Conservation (phyloP, 2,113 vertebrate species). For the Periophthalmus modestus region DNA sequence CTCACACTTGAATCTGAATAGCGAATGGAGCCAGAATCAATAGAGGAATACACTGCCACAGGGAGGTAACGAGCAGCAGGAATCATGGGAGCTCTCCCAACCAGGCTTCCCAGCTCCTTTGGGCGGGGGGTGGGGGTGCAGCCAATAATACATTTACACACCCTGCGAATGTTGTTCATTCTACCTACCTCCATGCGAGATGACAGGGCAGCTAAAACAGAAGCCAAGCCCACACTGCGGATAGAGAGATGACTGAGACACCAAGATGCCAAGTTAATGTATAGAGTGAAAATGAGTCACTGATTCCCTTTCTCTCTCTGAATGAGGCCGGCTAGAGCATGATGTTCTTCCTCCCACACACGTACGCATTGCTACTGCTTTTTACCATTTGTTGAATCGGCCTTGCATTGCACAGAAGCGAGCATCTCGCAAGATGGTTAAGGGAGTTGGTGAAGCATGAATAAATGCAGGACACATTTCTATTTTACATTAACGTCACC, state of each 20-base stretch:
- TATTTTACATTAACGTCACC: background rate
- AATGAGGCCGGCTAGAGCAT: constrained; percentile 6
- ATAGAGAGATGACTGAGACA: background rate
- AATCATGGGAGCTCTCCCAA: constrained; percentile 9
- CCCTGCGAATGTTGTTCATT: constrained; percentile 11
- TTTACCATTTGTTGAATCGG: background rate
- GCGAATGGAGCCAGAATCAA: constrained; percentile 21
- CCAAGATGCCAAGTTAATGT: background rate
- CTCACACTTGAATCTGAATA: background rate
- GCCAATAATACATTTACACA: constrained; percentile 6
- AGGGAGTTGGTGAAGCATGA: background rate
- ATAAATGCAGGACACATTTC: background rate
- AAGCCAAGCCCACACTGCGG: constrained; percentile 12
- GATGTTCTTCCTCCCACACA: constrained; percentile 4
- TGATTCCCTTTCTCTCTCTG: background rate
- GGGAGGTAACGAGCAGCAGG: constrained; percentile 4
- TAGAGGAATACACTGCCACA: constrained; percentile 4
- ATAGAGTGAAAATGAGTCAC: background rate
- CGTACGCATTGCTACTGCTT: background rate
- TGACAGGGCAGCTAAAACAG: constrained; percentile 3
- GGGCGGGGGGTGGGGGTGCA: background rate
- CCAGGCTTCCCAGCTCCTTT: constrained; percentile 7
- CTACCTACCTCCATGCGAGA: constrained; percentile 7
- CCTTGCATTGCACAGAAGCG: background rate
- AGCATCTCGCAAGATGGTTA: background rate